These are phyloP conservation scores for Patella depressa DNA, from an alignment of 2,888 invertebrate species.

Conservation along the genomic window DNA sequence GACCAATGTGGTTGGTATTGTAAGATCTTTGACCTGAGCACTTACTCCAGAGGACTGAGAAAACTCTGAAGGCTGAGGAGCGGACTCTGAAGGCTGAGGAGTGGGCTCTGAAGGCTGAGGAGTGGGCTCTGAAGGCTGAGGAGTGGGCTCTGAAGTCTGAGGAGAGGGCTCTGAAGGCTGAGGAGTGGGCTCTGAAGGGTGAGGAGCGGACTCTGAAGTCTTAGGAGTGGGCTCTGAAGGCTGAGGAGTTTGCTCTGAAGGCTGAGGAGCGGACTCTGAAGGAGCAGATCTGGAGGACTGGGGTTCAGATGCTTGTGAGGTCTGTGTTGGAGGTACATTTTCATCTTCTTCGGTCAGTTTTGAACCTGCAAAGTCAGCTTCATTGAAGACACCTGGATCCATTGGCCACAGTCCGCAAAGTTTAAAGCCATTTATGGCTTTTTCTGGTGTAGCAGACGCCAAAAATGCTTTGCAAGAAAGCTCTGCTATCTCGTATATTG, in stretches of 20 bases:
- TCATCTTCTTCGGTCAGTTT: slow-evolving; percentile 19
- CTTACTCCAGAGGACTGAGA: no score
- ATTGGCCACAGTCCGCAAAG: slow-evolving; percentile 23
- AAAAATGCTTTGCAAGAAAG: slow-evolving; percentile 40
- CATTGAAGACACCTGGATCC: slow-evolving; percentile 7
- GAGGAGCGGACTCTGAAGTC: neutral
- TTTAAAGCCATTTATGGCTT: slow-evolving; percentile 32
- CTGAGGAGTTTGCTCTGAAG: neutral
- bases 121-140: neutral
- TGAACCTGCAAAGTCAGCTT: slow-evolving; percentile 6
- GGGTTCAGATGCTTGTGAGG: neutral
- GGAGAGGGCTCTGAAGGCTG: no score
- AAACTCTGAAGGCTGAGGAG: no score
- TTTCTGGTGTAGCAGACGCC: slow-evolving; percentile 35
- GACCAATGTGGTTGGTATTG: neutral
- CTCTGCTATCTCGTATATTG: slow-evolving; percentile 35
- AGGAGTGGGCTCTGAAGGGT: no score
- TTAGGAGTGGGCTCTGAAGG: neutral
- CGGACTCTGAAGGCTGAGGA: neutral
- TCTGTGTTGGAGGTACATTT: slow-evolving; percentile 5
- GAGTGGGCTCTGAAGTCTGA: neutral
- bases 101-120: neutral
- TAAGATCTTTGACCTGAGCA: no score
- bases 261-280: no score
- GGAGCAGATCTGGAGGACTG: no score